These are phyloP conservation scores for Florisuga fusca DNA, from an alignment of 2,797 vertebrate genomes.

Conservation along the genomic window DNA sequence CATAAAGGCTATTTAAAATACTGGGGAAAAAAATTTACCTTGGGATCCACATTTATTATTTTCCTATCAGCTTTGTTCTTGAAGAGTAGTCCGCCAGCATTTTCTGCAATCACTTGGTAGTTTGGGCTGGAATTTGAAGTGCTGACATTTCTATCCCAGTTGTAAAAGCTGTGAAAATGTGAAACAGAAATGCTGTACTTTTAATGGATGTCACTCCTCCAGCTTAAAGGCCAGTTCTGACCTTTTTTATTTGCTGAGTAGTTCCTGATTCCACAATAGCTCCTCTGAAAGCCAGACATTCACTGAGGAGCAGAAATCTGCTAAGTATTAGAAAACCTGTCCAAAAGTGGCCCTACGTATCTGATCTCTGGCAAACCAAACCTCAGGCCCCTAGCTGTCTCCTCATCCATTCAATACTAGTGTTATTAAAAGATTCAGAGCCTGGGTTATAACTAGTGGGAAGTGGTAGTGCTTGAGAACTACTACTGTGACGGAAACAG, in stretches of 20 bases:
- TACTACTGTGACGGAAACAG: background rate
- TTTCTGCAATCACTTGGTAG: constrained; percentile 86
- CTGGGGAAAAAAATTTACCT: constrained; percentile 74
- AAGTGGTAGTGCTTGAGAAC: background rate
- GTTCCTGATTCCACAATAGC: background rate
- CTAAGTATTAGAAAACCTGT: background rate
- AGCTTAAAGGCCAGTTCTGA: background rate
- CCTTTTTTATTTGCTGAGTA: background rate
- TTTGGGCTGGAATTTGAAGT: constrained; percentile 84
- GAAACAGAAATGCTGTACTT: constrained; percentile 27
- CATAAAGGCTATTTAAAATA: background rate
- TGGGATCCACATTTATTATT: constrained; percentile 86
- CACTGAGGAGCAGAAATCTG: background rate
- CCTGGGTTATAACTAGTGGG: background rate
- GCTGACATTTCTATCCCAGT: constrained; percentile 85
- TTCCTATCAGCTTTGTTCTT: constrained; percentile 86
- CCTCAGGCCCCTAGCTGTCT: background rate
- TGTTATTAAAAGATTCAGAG: background rate
- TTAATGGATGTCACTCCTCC: background rate
- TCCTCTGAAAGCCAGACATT: background rate
- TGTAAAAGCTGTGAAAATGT: constrained; percentile 86
- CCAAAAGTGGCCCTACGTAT: background rate
- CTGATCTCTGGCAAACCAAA: background rate
- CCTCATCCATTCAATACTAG: background rate
- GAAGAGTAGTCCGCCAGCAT: constrained; percentile 85